Conservation (phyloP, 2,797 vertebrate species). For the Microchirus variegatus region DNA sequence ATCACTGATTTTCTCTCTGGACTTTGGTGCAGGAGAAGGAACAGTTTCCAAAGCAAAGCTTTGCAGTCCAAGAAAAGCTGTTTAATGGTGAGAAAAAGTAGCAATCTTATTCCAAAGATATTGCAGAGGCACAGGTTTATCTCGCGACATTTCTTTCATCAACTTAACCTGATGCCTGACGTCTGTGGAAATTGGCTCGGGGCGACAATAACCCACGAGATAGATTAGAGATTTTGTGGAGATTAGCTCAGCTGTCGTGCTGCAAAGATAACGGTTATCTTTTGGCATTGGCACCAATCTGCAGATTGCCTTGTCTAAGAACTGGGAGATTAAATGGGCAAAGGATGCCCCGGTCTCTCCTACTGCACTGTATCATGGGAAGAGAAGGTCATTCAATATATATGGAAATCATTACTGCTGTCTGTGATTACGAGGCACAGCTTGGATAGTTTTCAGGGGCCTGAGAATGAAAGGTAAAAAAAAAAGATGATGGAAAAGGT, state of each 20-base stretch:
- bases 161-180: slow-evolving; percentile 37
- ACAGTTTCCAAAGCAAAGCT: no score
- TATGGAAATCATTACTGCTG: slow-evolving; percentile 67
- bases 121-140: slow-evolving; percentile 14
- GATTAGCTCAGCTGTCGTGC: slow-evolving; percentile 54
- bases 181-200: slow-evolving; percentile 42
- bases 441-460: slow-evolving; percentile 45
- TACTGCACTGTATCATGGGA: slow-evolving; percentile 32
- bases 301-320: slow-evolving; percentile 35
- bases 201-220: slow-evolving; percentile 43
- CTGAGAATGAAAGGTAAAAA: slow-evolving; percentile 19
- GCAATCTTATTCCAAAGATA: neutral
- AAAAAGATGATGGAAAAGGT: slow-evolving; percentile 6
- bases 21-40: no score
- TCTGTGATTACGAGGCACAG: slow-evolving; percentile 41
- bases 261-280: slow-evolving; percentile 63
- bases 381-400: slow-evolving; percentile 74
- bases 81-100: neutral
- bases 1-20: no score
- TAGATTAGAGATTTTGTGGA: slow-evolving; percentile 29
- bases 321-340: slow-evolving; percentile 59
- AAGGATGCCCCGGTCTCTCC: slow-evolving; percentile 25
- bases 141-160: slow-evolving; percentile 39
- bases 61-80: no score
- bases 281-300: slow-evolving; percentile 49